Conservation (phyloP, 2,113 vertebrate genomes). For the Pyxicephalus adspersus region DNA sequence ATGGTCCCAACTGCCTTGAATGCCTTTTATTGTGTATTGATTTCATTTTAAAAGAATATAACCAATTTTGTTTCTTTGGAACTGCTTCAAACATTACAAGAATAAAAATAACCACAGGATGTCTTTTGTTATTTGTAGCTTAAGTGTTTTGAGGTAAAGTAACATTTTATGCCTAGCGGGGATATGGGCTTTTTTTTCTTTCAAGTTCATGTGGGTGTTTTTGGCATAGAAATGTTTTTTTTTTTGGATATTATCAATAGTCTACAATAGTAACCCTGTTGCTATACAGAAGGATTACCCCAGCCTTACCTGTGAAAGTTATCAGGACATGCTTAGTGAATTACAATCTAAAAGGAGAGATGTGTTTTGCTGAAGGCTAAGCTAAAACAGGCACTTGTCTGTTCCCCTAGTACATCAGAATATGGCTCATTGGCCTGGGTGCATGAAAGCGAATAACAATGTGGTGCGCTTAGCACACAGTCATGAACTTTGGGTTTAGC, state of each 20-base stretch:
- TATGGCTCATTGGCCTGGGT: too few relatives aligned
- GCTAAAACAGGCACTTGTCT: too few relatives aligned
- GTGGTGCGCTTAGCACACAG: too few relatives aligned
- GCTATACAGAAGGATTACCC: too few relatives aligned
- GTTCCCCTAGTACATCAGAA: too few relatives aligned
- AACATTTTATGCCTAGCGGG: conserved; percentile 23
- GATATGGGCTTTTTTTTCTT: not conserved
- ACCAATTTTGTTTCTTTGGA: not conserved
- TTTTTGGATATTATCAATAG: conserved; percentile 5
- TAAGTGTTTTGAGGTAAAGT: not conserved
- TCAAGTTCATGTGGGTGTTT: conserved; percentile 20
- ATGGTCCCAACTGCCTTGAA: not conserved
- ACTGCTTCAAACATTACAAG: conserved; percentile 1
- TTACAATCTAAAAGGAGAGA: too few relatives aligned
- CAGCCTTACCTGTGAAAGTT: too few relatives aligned
- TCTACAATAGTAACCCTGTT: not conserved
- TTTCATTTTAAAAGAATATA: not conserved
- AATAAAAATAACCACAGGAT: not conserved
- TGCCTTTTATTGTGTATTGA: not conserved
- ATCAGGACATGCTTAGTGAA: too few relatives aligned
- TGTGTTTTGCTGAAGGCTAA: too few relatives aligned
- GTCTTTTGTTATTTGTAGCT: not conserved
- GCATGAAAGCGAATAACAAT: too few relatives aligned
- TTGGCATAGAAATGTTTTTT: not conserved
- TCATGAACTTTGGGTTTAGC: too few relatives aligned